phyloP scores from a whole-genome alignment of 2,888 invertebrate species.

The Tanytarsus gracilentus region DNA sequence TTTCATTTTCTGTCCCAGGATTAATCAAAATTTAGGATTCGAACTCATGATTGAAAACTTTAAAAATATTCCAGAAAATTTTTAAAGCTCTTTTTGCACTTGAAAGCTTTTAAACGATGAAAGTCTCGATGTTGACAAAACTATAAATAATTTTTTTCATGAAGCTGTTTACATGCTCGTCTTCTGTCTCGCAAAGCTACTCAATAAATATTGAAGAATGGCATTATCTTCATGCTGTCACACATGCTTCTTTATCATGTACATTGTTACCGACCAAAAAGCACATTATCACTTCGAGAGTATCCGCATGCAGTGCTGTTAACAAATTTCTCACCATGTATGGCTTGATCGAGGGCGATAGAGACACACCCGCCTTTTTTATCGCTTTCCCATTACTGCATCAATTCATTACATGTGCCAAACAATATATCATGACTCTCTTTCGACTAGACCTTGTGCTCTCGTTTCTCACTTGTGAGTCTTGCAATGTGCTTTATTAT shows the following conservation, averaged over 20 bases:
- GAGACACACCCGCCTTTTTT: neutral
- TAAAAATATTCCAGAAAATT: too few species aligned
- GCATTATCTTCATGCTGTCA: slow-evolving; percentile 4
- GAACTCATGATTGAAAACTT: too few species aligned
- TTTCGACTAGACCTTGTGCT: neutral
- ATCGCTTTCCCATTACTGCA: neutral
- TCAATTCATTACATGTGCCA: slow-evolving; percentile 5
- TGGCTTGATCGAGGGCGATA: neutral
- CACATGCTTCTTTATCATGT: too few species aligned
- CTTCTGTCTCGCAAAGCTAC: neutral
- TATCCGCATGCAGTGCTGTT: neutral
- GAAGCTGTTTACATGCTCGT: neutral
- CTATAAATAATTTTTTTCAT: too few species aligned
- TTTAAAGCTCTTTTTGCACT: too few species aligned
- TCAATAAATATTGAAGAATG: slow-evolving; percentile 14
- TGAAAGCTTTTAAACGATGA: too few species aligned
- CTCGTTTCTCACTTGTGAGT: neutral
- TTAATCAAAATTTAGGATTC: too few species aligned
- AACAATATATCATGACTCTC: neutral
- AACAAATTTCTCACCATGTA: neutral
- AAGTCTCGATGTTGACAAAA: too few species aligned
- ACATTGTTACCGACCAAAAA: too few species aligned
- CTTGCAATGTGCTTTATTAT: slow-evolving; percentile 7
- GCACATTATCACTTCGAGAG: too few species aligned
- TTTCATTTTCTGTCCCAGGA: too few species aligned